Base-by-base conservation (phyloP, 2,113 vertebrate genomes). In the Strigops habroptila region DNA sequence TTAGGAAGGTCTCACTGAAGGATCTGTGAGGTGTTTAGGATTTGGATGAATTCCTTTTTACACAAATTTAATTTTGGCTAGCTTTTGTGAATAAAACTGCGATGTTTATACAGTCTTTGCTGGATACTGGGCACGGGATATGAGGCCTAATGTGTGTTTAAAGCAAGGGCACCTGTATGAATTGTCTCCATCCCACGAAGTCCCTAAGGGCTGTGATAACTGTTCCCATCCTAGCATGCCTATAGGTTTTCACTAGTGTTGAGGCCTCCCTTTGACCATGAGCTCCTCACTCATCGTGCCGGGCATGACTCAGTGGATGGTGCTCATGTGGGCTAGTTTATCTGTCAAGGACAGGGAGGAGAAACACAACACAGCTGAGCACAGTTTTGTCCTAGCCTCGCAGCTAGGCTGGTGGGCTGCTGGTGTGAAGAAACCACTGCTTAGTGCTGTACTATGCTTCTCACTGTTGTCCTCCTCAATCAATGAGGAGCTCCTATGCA, bases 381-480 rank as follows among this genome's bases (percentile, higher is more conserved):
- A 30, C 1, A 10, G 68, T 43, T 69, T 46, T 82, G 19, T 51
- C 53, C 8, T 19, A 43, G 43, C 48, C 55, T 62, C 60, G 44
- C 10, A 59, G 25, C 51, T 21, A 9, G 23, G 6, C 24, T 67
- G 44, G 5, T 19, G 63, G 79, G 37, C 37, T 71, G 28, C n/a
- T 46, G 10, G 7, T 43, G 33, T 23, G 43, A 43, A 52, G 51
- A 71, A 92, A 51, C 9, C 28, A 39, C 64, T 9, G 10, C 13
- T 65, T 30, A 30, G 43, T 21, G 60, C 60, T 14, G 22, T 21
- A 17, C 22, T 59, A 4, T 27, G n/a, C 55, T 70, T 71, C 55
- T 65, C 62, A 16, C 21, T 0, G 0, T 9, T 49, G 10, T 24
- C 35, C 43, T 63, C 12, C 13, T 5, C 31, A 33, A 52, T 16